phyloP scores from a whole-genome alignment of 2,113 vertebrate genomes.

The Microcebus ravelobensis region DNA sequence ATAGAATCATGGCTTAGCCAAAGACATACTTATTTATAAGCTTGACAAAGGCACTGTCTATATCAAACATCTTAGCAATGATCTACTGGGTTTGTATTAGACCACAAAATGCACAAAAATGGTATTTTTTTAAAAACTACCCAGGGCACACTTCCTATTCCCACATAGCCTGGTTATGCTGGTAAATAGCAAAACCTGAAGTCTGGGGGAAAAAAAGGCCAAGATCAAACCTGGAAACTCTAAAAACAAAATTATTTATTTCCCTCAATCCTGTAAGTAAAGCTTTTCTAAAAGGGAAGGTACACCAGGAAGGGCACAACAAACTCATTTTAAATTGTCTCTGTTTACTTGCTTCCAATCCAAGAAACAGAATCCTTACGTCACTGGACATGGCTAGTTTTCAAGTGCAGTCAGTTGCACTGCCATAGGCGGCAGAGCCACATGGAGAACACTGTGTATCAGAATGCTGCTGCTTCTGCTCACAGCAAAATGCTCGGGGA shows the following conservation, averaged over 20 bases:
- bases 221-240: neutral
- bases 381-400: neutral
- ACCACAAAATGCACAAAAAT: neutral
- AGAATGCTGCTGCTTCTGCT: neutral
- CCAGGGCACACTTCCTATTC: neutral
- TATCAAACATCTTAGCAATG: neutral
- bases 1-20: neutral
- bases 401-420: neutral
- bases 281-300: conserved; percentile 17
- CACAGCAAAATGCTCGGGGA: neutral
- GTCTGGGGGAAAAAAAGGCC: neutral
- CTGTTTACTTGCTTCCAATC: conserved; percentile 5
- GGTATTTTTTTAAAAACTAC: neutral
- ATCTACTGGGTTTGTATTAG: neutral
- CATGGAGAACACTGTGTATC: neutral
- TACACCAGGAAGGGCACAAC: neutral
- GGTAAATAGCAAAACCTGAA: neutral
- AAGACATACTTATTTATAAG: conserved; percentile 27
- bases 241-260: neutral
- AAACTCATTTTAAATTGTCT: conserved; percentile 18
- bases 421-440: neutral
- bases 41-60: conserved; percentile 4
- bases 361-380: neutral
- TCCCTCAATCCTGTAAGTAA: neutral
- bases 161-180: neutral